phyloP scores from a whole-genome alignment of 2,797 vertebrate genomes.

The Lutjanus campechanus region DNA sequence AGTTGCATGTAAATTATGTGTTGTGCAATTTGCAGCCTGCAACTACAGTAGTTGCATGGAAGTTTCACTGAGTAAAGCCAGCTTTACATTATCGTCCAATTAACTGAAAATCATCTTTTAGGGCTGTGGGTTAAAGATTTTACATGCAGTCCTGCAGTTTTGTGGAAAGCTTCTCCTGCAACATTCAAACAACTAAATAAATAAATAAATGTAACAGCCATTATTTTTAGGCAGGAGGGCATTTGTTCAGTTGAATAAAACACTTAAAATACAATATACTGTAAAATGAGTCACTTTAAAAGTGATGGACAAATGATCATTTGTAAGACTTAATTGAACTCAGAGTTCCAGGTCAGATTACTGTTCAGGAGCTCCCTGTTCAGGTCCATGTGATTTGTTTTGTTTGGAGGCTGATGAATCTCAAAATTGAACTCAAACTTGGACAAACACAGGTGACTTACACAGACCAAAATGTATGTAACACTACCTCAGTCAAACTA shows the following conservation, averaged over 20 bases:
- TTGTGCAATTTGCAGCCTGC: too few relatives aligned
- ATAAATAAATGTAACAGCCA: conserved; percentile 9
- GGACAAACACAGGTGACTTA: neutral
- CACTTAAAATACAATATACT: neutral
- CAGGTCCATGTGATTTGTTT: neutral
- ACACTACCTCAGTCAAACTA: conserved; percentile 37
- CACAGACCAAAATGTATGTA: conserved; percentile 1
- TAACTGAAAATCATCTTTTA: neutral
- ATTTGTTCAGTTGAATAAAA: neutral
- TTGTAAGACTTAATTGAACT: neutral
- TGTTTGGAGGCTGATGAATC: neutral
- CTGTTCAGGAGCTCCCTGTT: neutral
- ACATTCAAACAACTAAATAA: conserved; percentile 10
- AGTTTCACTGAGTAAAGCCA: too few relatives aligned
- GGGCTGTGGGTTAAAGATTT: neutral
- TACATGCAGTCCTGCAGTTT: conserved; percentile 7
- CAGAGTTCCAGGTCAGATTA: neutral
- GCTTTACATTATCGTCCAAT: neutral
- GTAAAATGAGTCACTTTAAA: neutral
- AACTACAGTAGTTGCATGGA: too few relatives aligned
- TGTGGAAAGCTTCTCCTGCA: conserved; percentile 13
- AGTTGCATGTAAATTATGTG: too few relatives aligned
- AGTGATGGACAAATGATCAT: neutral
- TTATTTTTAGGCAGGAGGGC: conserved; percentile 5
- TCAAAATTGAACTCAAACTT: conserved; percentile 7